Conservation (phyloP, 2,113 vertebrate species). For the Cranoglanis bouderius region DNA sequence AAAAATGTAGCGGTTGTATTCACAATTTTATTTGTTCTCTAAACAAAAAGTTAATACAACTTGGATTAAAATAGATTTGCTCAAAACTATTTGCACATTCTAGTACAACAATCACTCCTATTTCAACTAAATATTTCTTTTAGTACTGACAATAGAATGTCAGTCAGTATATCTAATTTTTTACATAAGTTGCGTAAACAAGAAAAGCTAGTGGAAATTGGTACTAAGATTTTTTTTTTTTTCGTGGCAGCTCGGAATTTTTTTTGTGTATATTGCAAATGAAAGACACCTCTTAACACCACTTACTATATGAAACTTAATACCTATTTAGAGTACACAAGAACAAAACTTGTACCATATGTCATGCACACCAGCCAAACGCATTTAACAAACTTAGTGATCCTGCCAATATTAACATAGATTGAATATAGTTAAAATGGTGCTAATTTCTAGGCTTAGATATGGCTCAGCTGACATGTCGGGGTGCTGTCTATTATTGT, state of each 20-base stretch:
- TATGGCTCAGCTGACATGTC: conserved; percentile 21
- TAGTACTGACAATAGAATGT: neutral
- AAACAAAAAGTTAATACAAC: no score
- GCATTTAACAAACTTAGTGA: no score
- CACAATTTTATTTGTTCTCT: no score
- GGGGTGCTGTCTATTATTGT: conserved; percentile 43
- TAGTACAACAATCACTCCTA: neutral
- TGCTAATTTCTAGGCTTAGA: conserved; percentile 15
- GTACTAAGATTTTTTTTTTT: neutral
- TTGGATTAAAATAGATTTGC: no score
- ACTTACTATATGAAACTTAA: no score
- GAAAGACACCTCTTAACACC: no score
- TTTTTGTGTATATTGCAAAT: neutral
- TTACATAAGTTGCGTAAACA: neutral
- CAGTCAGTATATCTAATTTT: neutral
- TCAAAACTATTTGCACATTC: no score
- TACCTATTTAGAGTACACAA: no score
- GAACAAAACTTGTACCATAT: no score
- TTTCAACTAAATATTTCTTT: neutral
- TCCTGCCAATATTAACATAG: neutral
- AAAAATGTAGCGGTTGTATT: no score
- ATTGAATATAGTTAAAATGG: neutral
- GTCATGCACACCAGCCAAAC: no score
- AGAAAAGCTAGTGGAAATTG: neutral
- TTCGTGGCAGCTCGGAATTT: neutral